phyloP scores from a whole-genome alignment of 2,113 vertebrate genomes.

The Maccullochella peelii region DNA sequence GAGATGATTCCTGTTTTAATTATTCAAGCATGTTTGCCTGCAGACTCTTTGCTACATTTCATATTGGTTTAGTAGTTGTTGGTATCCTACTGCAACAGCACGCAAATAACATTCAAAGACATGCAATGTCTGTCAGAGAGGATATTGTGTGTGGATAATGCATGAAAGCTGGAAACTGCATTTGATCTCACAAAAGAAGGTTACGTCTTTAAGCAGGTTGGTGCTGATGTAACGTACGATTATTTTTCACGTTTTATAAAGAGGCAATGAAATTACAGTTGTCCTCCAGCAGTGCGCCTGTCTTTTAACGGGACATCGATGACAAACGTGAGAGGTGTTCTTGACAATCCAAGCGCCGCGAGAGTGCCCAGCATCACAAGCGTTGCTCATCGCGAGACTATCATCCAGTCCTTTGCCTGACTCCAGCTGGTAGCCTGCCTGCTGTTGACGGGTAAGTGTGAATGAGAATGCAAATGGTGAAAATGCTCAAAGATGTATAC shows the following conservation, averaged over 20 bases:
- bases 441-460: conserved; percentile 82
- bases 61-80: conserved; percentile 8
- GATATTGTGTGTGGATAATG: background rate
- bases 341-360: conserved; percentile 66
- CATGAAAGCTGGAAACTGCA: background rate
- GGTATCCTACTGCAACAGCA: background rate
- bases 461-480: conserved; percentile 64
- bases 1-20: conserved; percentile 80
- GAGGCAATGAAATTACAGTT: background rate
- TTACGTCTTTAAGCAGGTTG: background rate
- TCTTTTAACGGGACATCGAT: conserved; percentile 32
- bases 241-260: background rate
- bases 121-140: background rate
- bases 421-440: conserved; percentile 78
- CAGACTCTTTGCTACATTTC: conserved; percentile 29
- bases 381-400: conserved; percentile 70
- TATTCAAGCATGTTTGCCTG: conserved; percentile 75
- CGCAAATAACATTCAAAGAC: background rate
- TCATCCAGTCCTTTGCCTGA: conserved; percentile 67
- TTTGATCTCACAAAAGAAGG: background rate
- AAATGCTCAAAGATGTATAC: conserved; percentile 37
- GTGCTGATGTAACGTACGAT: background rate
- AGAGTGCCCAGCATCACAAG: conserved; percentile 24
- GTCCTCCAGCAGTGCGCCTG: conserved; percentile 2
- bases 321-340: conserved; percentile 34